Percentiles rank a stretch among this genome's conserved stretches.
Evolutionary conservation across 2,797 vertebrate genomes (phyloP).

Genomic region (Pagetopsis macropterus): DNA sequence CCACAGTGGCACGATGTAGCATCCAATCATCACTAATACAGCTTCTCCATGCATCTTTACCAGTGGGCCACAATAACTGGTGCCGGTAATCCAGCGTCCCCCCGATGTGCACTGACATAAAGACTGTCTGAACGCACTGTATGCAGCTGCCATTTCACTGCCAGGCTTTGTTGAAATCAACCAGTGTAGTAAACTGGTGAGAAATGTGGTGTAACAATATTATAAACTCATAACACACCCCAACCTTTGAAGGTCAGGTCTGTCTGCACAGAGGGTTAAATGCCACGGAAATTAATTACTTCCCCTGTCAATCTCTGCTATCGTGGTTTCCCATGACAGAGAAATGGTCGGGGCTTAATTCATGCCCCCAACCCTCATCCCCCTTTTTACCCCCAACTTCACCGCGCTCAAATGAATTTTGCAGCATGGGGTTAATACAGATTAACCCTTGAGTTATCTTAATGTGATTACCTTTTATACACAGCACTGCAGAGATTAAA

Average conservation of each 20-base stretch:
- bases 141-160: conserved; percentile 34
- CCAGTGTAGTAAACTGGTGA: conserved; percentile 28
- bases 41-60: conserved; percentile 39
- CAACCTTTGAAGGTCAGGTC: conserved; percentile 73
- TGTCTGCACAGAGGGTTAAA: conserved; percentile 72
- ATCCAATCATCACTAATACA: conserved; percentile 57
- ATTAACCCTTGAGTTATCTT: conserved; percentile 68
- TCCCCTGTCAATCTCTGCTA: conserved; percentile 73
- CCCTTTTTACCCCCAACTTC: conserved; percentile 42
- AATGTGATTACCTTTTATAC: conserved; percentile 68
- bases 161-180: conserved; percentile 46
- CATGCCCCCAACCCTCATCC: neutral
- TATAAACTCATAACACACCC: conserved; percentile 55
- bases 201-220: conserved; percentile 45
- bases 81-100: conserved; percentile 19
- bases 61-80: conserved; percentile 4
- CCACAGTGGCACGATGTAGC: conserved; percentile 35
- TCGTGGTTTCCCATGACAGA: conserved; percentile 60
- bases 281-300: conserved; percentile 79
- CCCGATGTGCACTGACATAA: conserved; percentile 37
- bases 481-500: conserved; percentile 71
- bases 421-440: conserved; percentile 69
- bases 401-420: conserved; percentile 64
- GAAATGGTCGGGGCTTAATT: conserved; percentile 46
- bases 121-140: conserved; percentile 34